These are phyloP conservation scores for Hipposideros larvatus DNA, from an alignment of 2,797 vertebrate genomes.

Conservation along the genomic window DNA sequence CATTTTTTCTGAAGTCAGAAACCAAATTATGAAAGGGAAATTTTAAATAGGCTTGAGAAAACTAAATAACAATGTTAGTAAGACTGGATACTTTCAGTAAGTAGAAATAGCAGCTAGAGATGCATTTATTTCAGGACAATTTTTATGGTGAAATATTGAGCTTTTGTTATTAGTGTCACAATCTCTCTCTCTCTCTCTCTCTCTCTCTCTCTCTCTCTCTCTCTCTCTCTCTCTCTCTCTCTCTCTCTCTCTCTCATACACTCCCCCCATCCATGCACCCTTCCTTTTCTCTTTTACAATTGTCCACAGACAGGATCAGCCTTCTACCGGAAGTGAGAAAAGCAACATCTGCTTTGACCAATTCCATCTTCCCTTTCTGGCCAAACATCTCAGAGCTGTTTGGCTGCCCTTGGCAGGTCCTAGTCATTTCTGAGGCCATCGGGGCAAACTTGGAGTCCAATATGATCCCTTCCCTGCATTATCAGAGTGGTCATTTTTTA, in stretches of 20 bases:
- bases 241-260: not conserved
- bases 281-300: not conserved
- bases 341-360: not conserved
- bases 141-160: conserved; percentile 15
- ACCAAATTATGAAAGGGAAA: not conserved
- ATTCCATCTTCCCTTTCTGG: not conserved
- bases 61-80: not conserved
- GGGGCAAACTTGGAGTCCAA: not conserved
- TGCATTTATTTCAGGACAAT: not conserved
- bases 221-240: not conserved
- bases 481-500: not conserved
- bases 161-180: not conserved
- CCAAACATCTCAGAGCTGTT: not conserved
- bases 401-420: not conserved
- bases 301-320: not conserved
- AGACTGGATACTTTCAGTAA: not conserved
- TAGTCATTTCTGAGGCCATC: not conserved
- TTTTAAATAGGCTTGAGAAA: conserved; percentile 56
- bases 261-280: not conserved
- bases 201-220: not conserved
- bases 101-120: not conserved
- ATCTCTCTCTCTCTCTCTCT: not conserved
- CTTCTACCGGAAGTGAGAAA: not conserved
- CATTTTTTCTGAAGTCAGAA: conserved; percentile 18
- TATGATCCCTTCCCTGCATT: not conserved